Conservation (phyloP, 2,888 invertebrate species). For the Cephus rjabovi region DNA sequence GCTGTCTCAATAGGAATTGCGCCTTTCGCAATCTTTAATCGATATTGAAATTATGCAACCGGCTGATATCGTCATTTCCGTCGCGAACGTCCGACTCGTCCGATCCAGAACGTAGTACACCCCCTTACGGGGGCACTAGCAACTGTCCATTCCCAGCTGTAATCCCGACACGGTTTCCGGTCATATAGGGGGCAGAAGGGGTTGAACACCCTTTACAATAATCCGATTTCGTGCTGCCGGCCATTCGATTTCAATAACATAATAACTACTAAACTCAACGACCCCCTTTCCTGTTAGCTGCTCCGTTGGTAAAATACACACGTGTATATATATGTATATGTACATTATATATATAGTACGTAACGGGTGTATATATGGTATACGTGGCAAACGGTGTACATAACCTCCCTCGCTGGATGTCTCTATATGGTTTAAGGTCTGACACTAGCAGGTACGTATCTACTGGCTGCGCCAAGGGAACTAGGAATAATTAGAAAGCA, state of each 20-base stretch:
- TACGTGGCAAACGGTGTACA: neutral
- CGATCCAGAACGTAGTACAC: neutral
- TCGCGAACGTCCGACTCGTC: neutral
- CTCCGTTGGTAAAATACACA: too few relatives aligned
- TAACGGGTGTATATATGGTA: too few relatives aligned
- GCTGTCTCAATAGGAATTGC: neutral
- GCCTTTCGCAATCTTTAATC: neutral
- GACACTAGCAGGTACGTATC: neutral
- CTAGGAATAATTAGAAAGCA: slow-evolving; percentile 42
- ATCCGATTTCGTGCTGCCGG: slow-evolving; percentile 45
- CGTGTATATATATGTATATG: too few relatives aligned
- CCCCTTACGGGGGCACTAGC: slow-evolving; percentile 16
- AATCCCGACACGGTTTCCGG: slow-evolving; percentile 49
- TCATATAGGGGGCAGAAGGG: slow-evolving; percentile 18
- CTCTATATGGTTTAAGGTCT: neutral
- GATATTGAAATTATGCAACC: slow-evolving; percentile 1
- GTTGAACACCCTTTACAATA: slow-evolving; percentile 38
- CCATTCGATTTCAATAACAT: slow-evolving; percentile 56
- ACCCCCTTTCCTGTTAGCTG: neutral
- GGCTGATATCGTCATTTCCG: neutral
- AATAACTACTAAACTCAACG: slow-evolving; percentile 47
- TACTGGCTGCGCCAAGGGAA: slow-evolving; percentile 23
- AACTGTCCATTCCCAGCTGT: slow-evolving; percentile 54
- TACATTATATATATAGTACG: too few relatives aligned
- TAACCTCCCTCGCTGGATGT: neutral